A percentile compares a stretch with the other conserved stretches of the same genome.
Evolutionary conservation across 2,797 vertebrate genomes (phyloP).

Genomic region (Myoxocephalus aenaeus): DNA sequence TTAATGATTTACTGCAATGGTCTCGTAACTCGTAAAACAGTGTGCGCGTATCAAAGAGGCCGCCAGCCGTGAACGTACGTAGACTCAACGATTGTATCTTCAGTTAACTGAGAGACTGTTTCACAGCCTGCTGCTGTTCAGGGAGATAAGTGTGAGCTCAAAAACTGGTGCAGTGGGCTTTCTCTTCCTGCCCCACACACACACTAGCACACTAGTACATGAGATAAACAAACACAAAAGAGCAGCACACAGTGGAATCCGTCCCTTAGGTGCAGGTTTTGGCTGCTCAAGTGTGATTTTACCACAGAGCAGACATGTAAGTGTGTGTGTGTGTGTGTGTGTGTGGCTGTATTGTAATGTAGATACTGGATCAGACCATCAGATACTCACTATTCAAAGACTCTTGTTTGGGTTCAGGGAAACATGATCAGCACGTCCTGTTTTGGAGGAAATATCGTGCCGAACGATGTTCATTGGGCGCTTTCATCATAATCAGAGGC

Average conservation of each 20-base stretch:
- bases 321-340: background rate
- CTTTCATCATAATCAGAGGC: background rate
- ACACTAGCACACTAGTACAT: background rate
- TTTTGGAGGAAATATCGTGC: constrained; percentile 33
- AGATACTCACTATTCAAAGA: constrained; percentile 9
- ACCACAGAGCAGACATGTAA: background rate
- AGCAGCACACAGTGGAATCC: background rate
- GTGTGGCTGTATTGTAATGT: background rate
- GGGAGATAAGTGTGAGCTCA: constrained; percentile 25
- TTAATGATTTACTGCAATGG: constrained; percentile 23
- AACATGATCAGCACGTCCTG: constrained; percentile 49
- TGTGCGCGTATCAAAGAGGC: background rate
- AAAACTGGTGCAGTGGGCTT: constrained; percentile 40
- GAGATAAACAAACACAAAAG: background rate
- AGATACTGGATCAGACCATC: background rate
- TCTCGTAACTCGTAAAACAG: constrained; percentile 12
- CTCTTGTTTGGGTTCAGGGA: constrained; percentile 3
- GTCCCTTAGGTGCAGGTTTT: constrained; percentile 25
- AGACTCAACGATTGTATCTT: background rate
- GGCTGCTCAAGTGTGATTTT: constrained; percentile 18
- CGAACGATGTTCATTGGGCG: background rate
- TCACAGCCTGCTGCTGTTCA: constrained; percentile 17
- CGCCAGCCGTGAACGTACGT: background rate
- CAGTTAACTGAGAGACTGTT: background rate
- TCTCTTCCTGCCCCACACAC: constrained; percentile 26